Base-by-base conservation (phyloP, 2,113 vertebrate species). In the Trichechus manatus region DNA sequence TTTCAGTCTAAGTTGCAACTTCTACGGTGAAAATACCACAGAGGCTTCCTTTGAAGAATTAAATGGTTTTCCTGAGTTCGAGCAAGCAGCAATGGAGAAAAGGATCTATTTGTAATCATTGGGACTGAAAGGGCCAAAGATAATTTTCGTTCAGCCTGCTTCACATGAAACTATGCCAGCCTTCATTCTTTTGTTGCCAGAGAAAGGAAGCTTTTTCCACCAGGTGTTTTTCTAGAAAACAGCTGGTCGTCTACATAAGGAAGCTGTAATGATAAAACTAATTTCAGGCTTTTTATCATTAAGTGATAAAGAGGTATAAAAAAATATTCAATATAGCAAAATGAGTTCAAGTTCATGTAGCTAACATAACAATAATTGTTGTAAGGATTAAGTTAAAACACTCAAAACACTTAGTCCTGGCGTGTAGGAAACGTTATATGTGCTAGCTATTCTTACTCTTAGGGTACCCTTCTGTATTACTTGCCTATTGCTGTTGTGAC, bases 41-140 rank as follows among this genome's bases (percentile, higher is more conserved):
- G 77, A 84, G 29, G 5, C 36, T 68, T 87, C 64, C 92, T 92
- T 33, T 44, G 42, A 75, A 88, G 77, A 84, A 92, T 89, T 79
- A 64, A 94, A 56, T 31, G 6, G 44, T 27, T 64, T 19, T 66
- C 23, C 27, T 78, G 33, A 89, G 22, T 25, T 74, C 84, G 70
- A 87, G 27, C 50, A 90, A 78, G 92, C 20, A 78, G 31, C 64
- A 59, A 56, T 90, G 11, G n/a, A 87, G 47, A 61, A 81, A 91
- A 85, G 17, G 7, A 83, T 19, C 33, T 19, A 4, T 84, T 81
- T 85, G 36, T 53, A 72, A 77, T 64, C 50, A 84, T 11, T 17
- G 2, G 29, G 29, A 64, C n/a, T 93, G 87, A 95, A 88, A 97
- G 75, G 59, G 64, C 50, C 7, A 10, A 77, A 33, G 53, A 29